Conservation (phyloP, 1,140 invertebrate species). For the Panagrolaimus sp. region DNA sequence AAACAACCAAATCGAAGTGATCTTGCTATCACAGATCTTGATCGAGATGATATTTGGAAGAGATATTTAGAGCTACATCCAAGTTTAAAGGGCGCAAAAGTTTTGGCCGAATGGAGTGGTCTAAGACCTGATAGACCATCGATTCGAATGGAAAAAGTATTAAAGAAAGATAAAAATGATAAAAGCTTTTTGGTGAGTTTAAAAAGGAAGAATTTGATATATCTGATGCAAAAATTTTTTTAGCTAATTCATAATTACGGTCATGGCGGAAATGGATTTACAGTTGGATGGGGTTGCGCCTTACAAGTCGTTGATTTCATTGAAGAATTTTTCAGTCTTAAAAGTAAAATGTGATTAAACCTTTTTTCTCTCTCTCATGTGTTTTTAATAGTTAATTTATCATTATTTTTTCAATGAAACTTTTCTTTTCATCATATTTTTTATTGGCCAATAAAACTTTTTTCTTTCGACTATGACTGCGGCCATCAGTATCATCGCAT, state of each 20-base stretch:
- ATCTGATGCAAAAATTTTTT: background rate
- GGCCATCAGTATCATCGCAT: too few relatives aligned
- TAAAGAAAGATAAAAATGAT: background rate
- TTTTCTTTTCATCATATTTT: too few relatives aligned
- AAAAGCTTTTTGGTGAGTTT: background rate
- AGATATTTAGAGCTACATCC: conserved; percentile 67
- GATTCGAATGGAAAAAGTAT: conserved; percentile 24
- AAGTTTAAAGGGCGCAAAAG: conserved; percentile 63
- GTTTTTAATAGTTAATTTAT: too few relatives aligned
- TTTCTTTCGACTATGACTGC: too few relatives aligned
- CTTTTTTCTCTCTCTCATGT: too few relatives aligned
- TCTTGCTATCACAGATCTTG: conserved; percentile 61
- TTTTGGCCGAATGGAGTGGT: conserved; percentile 35
- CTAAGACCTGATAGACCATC: conserved; percentile 28
- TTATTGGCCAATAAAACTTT: too few relatives aligned
- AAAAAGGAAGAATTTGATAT: background rate
- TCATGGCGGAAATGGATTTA: conserved; percentile 79
- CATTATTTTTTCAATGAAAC: too few relatives aligned
- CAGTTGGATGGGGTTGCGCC: conserved; percentile 48
- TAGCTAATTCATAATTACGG: conserved; percentile 79
- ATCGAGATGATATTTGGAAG: conserved; percentile 65
- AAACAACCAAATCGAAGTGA: conserved; percentile 68
- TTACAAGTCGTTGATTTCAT: too few relatives aligned
- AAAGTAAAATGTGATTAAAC: too few relatives aligned
- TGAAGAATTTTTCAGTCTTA: too few relatives aligned